Evolutionary conservation across 2,797 vertebrate species (phyloP), one percentile per base, ranked within the genome.

Genomic region (Oryzias dopingdopingensis): DNA sequence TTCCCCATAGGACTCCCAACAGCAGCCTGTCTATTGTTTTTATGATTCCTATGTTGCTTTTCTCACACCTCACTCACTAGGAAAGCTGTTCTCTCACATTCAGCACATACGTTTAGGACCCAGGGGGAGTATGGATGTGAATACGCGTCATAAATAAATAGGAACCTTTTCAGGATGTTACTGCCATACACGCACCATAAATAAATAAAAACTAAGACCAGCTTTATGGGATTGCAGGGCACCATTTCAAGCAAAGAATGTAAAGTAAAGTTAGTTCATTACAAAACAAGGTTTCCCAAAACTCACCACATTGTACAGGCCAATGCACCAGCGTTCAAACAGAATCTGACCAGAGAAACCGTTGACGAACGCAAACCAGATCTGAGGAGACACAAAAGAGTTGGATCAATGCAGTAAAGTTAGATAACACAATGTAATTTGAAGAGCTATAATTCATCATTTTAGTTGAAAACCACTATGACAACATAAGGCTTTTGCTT

Each of bases 361-460:
- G 65, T 99, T 99, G 73, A 98, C 96, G 58, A 99, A 99, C 4
- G 97, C 97, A 81, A 99, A 99, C 97, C 97, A 99, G 90, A 99
- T 93, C 97, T 99, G 82, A 37, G 69, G 85, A 83, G 59, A 77
- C 20, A 82, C 26, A 83, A 56, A 54, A 54, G 3, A 15, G 20
- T 17, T 22, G 37, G 42, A 24, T 63, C 15, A 44, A 6, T 16
- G 17, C 6, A n/a, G 17, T n/a, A 3, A 42, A 42, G 42, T 42
- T 7, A 47, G 20, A 4, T 14, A 81, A 51, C 61, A 49, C 24
- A 59, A 37, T 37, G 29, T 5, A 52, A 40, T 57, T 59, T 1
- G 32, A 42, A 49, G 3, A 43, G 52, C 13, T 29, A 40, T 14
- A 7, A 26, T 49, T 49, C 16, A n/a, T 14, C 14, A 23, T 3